Evolutionary conservation across 2,113 vertebrate genomes (phyloP).

Genomic region (Chionis minor): DNA sequence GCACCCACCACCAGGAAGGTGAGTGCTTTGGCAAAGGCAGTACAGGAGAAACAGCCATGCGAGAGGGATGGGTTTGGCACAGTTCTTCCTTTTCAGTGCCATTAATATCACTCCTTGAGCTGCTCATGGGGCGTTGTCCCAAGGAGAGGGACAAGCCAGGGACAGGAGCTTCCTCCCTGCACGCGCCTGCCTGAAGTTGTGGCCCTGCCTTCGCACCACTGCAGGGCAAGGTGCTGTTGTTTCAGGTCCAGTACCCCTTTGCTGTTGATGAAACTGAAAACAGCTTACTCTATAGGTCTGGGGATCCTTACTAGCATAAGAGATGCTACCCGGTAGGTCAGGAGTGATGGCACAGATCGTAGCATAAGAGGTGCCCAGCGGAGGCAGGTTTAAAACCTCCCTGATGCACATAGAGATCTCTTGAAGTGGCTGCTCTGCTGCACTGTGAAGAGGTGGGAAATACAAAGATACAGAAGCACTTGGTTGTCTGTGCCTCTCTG

Average conservation of each 20-base stretch:
- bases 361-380: not conserved
- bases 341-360: not conserved
- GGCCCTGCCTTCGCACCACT: accelerated
- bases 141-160: not conserved
- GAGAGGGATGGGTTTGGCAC: not conserved
- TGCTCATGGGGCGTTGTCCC: not conserved
- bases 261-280: not conserved
- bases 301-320: not conserved
- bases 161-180: not conserved
- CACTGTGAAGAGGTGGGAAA: not conserved
- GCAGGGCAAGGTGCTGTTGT: not conserved
- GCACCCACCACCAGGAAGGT: not conserved
- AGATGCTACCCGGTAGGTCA: not conserved
- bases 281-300: not conserved
- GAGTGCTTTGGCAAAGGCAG: not conserved
- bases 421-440: accelerated
- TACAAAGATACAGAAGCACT: not conserved
- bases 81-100: not conserved
- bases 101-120: not conserved
- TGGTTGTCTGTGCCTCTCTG: not conserved
- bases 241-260: not conserved
- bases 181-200: not conserved
- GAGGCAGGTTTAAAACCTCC: not conserved
- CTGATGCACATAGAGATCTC: not conserved
- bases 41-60: not conserved